Evolutionary conservation across 2,888 invertebrate species (phyloP), one percentile per base, ranked within the genome.

Genomic region (Malthinus seriepunctatus): DNA sequence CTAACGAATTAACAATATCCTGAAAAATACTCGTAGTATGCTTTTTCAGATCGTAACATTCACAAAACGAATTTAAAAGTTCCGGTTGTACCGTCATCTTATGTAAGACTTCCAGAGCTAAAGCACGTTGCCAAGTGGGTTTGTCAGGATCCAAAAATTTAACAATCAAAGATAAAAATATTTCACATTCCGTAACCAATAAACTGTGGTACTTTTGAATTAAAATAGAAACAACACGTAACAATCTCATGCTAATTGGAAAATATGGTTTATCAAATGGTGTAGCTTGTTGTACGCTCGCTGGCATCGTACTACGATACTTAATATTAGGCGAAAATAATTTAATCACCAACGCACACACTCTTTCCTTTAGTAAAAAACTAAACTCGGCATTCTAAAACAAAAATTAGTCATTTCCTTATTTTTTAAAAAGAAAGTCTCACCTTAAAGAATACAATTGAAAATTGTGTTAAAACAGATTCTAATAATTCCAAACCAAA

Each of bases 261-360:
- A 96, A 98, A 80, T 94, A 95, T 0, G 97, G 97, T 64, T 95
- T 92, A 75, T 97, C 97, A 46, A 87, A 83, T 14, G 88, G 82
- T 7, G 86, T 84, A 14, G 86, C 83, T 66, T 86, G 86, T 70
- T 86, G 85, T 53, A 84, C 80, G 66, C 84, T 85, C 32, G 82
- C 82, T 62, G 84, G 85, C 49, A 79, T 71, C 53, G 75, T 76
- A 59, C 75, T 77, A 62, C 95, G 88, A 79, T 95, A 95, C 75
- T 98, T 98, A n/a, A 98, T 92, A 77, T 97, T 98, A 8, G 98
- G 98, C 15, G 98, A 98, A 78, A 99, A 98, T 60, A 99, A 81
- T 78, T 97, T 93, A 66, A 99, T 98, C n/a, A 99, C 94, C 70
- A 99, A 83, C 0, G 98, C 97, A 77, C 98, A 99, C 0, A 99